A percentile compares a stretch with the other conserved stretches of the same genome.
Evolutionary conservation across 1,140 invertebrate genomes (phyloP).

Genomic region (Caenorhabditis tropicalis): DNA sequence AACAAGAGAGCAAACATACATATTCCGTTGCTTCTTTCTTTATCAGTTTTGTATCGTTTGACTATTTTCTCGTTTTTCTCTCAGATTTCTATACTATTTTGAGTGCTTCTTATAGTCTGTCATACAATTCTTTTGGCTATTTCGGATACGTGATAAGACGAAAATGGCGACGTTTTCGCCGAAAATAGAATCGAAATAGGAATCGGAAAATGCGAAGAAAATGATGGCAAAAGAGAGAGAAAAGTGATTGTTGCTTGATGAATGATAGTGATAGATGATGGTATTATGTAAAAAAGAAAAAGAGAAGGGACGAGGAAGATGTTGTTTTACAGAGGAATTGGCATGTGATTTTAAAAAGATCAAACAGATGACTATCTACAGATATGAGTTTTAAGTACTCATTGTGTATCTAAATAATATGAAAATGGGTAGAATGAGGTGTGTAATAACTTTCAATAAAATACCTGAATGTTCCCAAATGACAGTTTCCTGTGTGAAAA

Average conservation of each 20-base stretch:
- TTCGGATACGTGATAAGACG: slow-evolving; percentile 35
- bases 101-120: neutral
- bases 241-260: slow-evolving; percentile 2
- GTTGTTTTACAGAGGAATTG: neutral
- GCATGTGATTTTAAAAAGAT: slow-evolving; percentile 29
- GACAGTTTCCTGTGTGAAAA: no score
- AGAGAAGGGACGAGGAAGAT: neutral
- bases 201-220: slow-evolving; percentile 32
- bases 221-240: neutral
- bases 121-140: slow-evolving; percentile 2
- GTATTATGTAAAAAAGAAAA: neutral
- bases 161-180: slow-evolving; percentile 31
- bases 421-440: no score
- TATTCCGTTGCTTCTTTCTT: neutral
- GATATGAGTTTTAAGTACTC: neutral
- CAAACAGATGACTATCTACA: neutral
- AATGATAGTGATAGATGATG: slow-evolving; percentile 29
- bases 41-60: neutral
- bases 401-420: no score
- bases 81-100: neutral
- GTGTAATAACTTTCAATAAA: no score
- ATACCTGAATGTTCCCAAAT: no score
- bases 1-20: slow-evolving; percentile 29
- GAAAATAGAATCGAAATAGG: slow-evolving; percentile 17
- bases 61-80: neutral